These are phyloP conservation scores for Knipowitschia caucasica DNA, from an alignment of 2,797 vertebrate species.

Conservation along the genomic window DNA sequence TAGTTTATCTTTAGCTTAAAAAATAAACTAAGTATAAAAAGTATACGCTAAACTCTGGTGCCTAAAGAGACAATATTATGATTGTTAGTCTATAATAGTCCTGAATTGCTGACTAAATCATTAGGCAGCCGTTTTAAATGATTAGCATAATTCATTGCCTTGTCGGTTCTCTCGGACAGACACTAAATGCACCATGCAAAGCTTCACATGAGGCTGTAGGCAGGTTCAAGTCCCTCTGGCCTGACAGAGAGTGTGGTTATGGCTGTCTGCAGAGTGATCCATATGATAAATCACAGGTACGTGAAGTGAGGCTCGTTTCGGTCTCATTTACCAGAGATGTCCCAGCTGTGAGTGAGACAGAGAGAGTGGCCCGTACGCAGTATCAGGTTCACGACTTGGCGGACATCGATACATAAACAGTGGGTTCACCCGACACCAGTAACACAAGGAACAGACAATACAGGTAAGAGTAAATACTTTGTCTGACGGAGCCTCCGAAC, in stretches of 20 bases:
- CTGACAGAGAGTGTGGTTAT: constrained; percentile 1
- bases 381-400: constrained; percentile 18
- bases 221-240: constrained; percentile 9
- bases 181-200: too few relatives aligned
- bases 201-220: background rate
- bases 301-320: constrained; percentile 8
- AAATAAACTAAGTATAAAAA: too few relatives aligned
- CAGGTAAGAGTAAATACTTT: constrained; percentile 15
- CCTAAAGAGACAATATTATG: too few relatives aligned
- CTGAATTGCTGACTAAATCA: too few relatives aligned
- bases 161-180: too few relatives aligned
- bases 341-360: constrained; percentile 13
- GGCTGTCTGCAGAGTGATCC: constrained; percentile 19
- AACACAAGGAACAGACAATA: constrained; percentile 25
- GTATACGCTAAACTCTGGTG: too few relatives aligned
- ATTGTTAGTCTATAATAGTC: too few relatives aligned
- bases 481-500: background rate
- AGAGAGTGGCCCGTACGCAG: constrained; percentile 2
- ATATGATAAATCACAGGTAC: constrained; percentile 27
- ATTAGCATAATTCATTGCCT: too few relatives aligned
- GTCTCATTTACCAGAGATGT: constrained; percentile 22
- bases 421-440: constrained; percentile 17
- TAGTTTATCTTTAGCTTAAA: too few relatives aligned
- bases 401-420: constrained; percentile 5
- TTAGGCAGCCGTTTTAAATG: too few relatives aligned